phyloP scores from a whole-genome alignment of 35 echinoderm and acorn worm species.

The Ptychodera flava region DNA sequence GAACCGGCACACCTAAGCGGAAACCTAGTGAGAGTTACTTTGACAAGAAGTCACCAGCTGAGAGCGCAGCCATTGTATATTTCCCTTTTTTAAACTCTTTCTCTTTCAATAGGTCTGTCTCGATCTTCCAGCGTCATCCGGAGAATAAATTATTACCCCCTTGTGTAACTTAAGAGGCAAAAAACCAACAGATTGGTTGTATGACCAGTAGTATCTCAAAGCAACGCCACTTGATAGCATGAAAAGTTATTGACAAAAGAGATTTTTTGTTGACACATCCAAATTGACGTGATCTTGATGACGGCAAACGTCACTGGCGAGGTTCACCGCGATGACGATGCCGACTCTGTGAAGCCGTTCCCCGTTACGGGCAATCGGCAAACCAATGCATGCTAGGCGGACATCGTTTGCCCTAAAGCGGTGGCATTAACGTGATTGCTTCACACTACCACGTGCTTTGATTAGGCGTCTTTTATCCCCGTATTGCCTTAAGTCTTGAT shows the following conservation, averaged over 20 bases:
- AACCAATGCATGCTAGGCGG: not conserved
- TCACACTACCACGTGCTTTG: not conserved
- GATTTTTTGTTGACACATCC: not conserved
- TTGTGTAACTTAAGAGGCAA: not conserved
- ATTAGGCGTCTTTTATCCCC: not conserved
- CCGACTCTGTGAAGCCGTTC: not conserved
- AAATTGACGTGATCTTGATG: not conserved
- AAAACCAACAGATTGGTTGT: conserved; percentile 1
- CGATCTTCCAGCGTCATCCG: not conserved
- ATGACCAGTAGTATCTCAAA: not conserved
- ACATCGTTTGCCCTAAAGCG: not conserved
- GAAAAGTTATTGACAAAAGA: conserved; percentile 2
- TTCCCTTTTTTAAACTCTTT: too few relatives aligned
- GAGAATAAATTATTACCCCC: not conserved
- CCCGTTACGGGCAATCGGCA: not conserved
- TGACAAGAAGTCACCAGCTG: too few relatives aligned
- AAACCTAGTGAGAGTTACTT: too few relatives aligned
- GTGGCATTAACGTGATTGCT: not conserved
- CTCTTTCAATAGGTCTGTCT: too few relatives aligned
- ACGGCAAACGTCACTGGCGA: not conserved
- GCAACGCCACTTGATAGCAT: not conserved
- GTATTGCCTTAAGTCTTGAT: not conserved
- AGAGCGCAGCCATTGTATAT: not conserved
- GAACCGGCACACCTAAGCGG: too few relatives aligned
- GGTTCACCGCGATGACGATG: not conserved